Conservation (phyloP, 2,113 vertebrate species). For the Cacatua alba region DNA sequence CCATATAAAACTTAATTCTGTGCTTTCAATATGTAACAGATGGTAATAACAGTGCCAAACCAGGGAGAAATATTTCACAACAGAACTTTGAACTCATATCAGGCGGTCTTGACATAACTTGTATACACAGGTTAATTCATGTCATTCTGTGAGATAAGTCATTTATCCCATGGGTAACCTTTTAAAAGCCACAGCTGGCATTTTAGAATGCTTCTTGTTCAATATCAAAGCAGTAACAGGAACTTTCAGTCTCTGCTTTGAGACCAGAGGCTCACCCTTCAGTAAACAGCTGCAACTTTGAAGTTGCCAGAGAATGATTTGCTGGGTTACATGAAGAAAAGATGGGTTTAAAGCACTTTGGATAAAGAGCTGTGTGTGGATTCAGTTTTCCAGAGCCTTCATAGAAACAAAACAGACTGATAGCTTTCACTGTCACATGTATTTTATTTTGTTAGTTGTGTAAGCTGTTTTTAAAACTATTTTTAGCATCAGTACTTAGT, state of each 20-base stretch:
- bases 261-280: constrained; percentile 57
- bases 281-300: constrained; percentile 74
- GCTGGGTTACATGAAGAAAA: constrained; percentile 61
- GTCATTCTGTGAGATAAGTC: constrained; percentile 67
- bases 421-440: neutral
- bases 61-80: constrained; percentile 26
- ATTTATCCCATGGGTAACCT: constrained; percentile 65
- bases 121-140: constrained; percentile 68
- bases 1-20: neutral
- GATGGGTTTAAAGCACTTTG: constrained; percentile 35
- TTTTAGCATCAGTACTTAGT: neutral
- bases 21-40: constrained; percentile 14
- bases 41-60: constrained; percentile 19
- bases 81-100: constrained; percentile 47
- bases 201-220: constrained; percentile 66
- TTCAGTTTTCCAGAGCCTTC: constrained; percentile 3
- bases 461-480: neutral
- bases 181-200: constrained; percentile 75
- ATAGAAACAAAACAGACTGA: neutral
- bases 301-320: constrained; percentile 67
- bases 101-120: constrained; percentile 57
- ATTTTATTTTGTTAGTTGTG: neutral
- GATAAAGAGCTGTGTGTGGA: neutral
- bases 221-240: constrained; percentile 68
- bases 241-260: constrained; percentile 52